Conservation (phyloP, 2,888 invertebrate species). For the Syrphus vitripennis region DNA sequence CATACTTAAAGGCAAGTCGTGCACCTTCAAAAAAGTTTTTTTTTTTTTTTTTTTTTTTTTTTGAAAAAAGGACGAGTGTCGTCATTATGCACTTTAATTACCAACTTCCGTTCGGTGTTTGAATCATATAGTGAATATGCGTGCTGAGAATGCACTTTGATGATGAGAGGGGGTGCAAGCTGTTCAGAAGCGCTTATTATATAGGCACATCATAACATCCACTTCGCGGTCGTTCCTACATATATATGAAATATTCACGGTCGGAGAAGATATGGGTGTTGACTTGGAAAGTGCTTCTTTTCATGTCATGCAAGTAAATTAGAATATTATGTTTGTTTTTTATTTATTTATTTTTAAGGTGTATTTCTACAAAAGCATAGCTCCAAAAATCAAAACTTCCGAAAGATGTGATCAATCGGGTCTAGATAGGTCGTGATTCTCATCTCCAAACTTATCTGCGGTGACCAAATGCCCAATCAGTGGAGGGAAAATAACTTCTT, state of each 20-base stretch:
- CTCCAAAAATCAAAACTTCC: too few relatives aligned
- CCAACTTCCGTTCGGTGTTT: constrained; percentile 70
- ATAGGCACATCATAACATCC: not conserved
- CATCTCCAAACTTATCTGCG: too few relatives aligned
- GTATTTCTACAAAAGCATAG: not conserved
- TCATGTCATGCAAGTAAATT: constrained; percentile 25
- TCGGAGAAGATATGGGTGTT: constrained; percentile 27
- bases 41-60: not conserved
- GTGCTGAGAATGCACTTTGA: constrained; percentile 52
- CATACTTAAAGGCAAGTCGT: constrained; percentile 16
- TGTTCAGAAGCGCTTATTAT: not conserved
- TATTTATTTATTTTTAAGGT: not conserved
- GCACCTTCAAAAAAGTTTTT: constrained; percentile 33
- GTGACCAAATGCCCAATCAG: too few relatives aligned
- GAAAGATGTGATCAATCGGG: too few relatives aligned
- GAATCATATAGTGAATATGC: constrained; percentile 46
- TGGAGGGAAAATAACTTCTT: too few relatives aligned
- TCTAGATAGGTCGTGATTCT: too few relatives aligned
- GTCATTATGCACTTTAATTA: constrained; percentile 71
- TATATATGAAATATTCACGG: constrained; percentile 42
- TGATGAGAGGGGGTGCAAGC: not conserved
- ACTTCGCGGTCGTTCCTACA: constrained; percentile 6
- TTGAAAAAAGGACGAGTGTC: constrained; percentile 58
- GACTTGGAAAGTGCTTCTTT: not conserved
- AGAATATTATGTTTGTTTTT: constrained; percentile 6